Evolutionary conservation across 92 coral and sea anemone species (phyloP), one percentile per base, ranked within the genome.

Genomic region (Zoanthus gigantus): DNA sequence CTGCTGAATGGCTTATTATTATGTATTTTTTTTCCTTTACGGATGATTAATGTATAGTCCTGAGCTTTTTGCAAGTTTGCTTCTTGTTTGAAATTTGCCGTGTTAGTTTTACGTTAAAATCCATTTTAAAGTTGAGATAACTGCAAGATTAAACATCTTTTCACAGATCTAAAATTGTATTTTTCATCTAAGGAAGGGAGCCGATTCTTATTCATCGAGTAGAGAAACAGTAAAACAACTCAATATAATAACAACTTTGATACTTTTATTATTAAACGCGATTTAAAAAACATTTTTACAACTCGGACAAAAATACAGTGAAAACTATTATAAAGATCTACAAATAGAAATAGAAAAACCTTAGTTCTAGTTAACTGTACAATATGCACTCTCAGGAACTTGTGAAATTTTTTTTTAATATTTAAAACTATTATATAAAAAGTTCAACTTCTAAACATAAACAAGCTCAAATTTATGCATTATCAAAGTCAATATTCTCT

Each of bases 61-160:
- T 8, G 18, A 58, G 65, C 65, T 58, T 58, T 58, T 13, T 58
- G 17, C 65, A 58, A 58, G 65, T 58, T 58, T 58, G 65, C 18
- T 58, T 58, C 65, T 58, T 58, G 65, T 58, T 58, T 58, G 65
- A 58, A 0, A 58, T 7, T 58, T 58, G 65, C 65, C 1, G 65
- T 58, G 65, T 58, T 58, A 58, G 65, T 58, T 58, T 58, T 6
- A 58, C 65, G 18, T 1, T 58, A 5, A 58, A 58, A 58, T 58
- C 17, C 65, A 58, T 58, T 16, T 58, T 58, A 16, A 58, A 58
- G 65, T 58, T 58, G 65, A 58, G 65, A 58, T 58, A 56, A 56
- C 61, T 58, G 18, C 65, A 58, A 58, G 65, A 58, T 58, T 58
- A 58, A 58, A 58, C 65, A 58, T 58, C 65, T 58, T 58, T 58